These are phyloP conservation scores for Octonoba sinensis DNA, from an alignment of 2,888 invertebrate genomes.

Conservation along the genomic window DNA sequence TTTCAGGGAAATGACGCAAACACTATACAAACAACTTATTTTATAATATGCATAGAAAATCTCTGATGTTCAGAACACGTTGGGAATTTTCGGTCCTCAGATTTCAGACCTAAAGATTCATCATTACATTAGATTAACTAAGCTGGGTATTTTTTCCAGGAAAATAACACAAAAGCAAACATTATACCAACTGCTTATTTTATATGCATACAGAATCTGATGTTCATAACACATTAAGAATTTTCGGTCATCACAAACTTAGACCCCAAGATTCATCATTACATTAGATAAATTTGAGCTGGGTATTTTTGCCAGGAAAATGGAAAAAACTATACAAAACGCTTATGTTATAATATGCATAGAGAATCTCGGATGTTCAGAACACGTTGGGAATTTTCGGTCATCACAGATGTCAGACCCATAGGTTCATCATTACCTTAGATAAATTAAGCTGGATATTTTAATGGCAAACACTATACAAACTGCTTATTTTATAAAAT, in stretches of 20 bases:
- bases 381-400: constrained; percentile 14
- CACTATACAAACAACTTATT: too few relatives aligned
- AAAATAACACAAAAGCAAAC: too few relatives aligned
- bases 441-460: too few relatives aligned
- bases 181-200: too few relatives aligned
- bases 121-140: constrained; percentile 1
- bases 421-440: constrained; percentile 24
- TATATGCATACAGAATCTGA: too few relatives aligned
- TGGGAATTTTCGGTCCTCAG: constrained; percentile 30
- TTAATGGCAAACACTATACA: too few relatives aligned
- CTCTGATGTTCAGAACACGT: constrained; percentile 34
- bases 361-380: neutral
- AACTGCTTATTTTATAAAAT: too few relatives aligned
- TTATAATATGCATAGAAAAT: neutral
- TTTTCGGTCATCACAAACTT: constrained; percentile 3
- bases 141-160: too few relatives aligned
- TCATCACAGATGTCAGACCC: constrained; percentile 18
- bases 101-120: neutral
- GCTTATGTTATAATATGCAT: too few relatives aligned
- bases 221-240: constrained; percentile 56
- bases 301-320: too few relatives aligned
- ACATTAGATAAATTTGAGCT: too few relatives aligned
- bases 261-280: constrained; percentile 9
- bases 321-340: neutral
- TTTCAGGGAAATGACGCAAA: too few relatives aligned